These are phyloP conservation scores for Schizotus pectinicornis DNA, from an alignment of 2,888 invertebrate genomes.

Conservation along the genomic window DNA sequence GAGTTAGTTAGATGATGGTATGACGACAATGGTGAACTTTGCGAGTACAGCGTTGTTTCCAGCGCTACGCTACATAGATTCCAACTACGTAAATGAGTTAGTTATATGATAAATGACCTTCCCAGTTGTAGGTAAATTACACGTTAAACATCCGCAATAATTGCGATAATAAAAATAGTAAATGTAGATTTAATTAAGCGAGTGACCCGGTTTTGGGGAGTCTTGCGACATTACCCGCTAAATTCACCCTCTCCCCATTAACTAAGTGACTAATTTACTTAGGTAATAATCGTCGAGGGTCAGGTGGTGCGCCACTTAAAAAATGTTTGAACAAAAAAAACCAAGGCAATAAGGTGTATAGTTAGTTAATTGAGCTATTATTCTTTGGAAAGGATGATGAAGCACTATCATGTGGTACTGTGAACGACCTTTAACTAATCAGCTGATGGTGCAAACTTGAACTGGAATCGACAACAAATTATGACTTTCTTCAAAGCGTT, in stretches of 20 bases:
- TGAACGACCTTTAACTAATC: slow-evolving; percentile 24
- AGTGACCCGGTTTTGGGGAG: too few species aligned
- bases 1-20: too few species aligned
- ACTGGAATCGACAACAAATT: neutral
- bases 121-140: slow-evolving; percentile 11
- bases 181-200: too few species aligned
- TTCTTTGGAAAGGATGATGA: slow-evolving; percentile 19
- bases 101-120: slow-evolving; percentile 16
- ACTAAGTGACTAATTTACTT: slow-evolving; percentile 13
- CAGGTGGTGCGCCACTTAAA: slow-evolving; percentile 10
- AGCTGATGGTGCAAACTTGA: slow-evolving; percentile 11
- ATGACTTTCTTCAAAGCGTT: neutral
- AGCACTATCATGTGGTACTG: slow-evolving; percentile 14
- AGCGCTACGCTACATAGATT: slow-evolving; percentile 1
- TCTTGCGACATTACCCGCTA: too few species aligned
- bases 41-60: neutral
- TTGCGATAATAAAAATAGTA: neutral
- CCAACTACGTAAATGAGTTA: slow-evolving; percentile 7
- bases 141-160: slow-evolving; percentile 17
- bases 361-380: slow-evolving; percentile 12
- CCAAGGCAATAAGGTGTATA: slow-evolving; percentile 23
- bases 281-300: slow-evolving; percentile 12
- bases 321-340: slow-evolving; percentile 17
- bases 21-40: too few species aligned
- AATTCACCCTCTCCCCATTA: too few species aligned